phyloP scores from a whole-genome alignment of 2,113 vertebrate species.

The Delphinapterus leucas region DNA sequence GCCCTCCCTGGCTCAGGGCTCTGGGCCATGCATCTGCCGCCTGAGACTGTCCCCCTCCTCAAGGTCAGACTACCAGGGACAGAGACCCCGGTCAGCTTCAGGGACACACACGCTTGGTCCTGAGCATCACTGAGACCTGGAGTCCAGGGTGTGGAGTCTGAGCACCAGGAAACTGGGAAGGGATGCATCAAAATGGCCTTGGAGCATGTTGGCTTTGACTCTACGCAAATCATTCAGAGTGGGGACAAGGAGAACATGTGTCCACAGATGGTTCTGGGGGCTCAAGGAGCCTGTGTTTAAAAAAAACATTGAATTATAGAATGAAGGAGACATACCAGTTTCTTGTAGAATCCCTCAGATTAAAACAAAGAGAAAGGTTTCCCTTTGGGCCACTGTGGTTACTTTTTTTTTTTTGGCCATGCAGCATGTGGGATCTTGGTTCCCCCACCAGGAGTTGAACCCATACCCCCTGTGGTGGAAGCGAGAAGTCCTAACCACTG shows the following conservation, averaged over 20 bases:
- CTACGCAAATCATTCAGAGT: background rate
- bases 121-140: background rate
- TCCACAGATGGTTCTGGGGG: background rate
- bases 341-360: background rate
- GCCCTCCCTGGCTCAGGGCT: background rate
- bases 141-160: background rate
- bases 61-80: background rate
- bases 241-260: background rate
- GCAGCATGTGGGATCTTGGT: too few relatives aligned
- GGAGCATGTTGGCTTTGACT: too few relatives aligned
- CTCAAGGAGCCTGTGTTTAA: too few relatives aligned
- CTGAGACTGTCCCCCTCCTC: background rate
- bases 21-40: fast-evolving
- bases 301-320: background rate
- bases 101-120: background rate
- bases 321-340: background rate
- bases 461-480: too few relatives aligned
- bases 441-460: too few relatives aligned
- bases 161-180: background rate
- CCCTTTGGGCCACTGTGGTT: background rate
- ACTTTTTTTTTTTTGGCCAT: too few relatives aligned
- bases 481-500: too few relatives aligned
- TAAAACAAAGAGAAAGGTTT: background rate
- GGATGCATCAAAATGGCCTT: background rate
- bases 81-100: too few relatives aligned